Evolutionary conservation across 2,797 vertebrate species (phyloP).

Genomic region (Lithobates pipiens): DNA sequence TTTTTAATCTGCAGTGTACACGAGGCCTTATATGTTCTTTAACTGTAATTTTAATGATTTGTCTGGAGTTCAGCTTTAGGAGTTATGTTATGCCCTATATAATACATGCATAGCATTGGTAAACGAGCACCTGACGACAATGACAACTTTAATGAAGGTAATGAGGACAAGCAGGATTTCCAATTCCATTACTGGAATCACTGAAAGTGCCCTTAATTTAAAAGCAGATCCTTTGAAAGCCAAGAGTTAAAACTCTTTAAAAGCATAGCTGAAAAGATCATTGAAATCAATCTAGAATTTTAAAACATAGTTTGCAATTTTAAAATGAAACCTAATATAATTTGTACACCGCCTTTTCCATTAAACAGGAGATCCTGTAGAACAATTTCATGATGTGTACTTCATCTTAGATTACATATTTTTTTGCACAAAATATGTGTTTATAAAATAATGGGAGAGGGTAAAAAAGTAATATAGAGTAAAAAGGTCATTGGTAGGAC

Average conservation of each 20-base stretch:
- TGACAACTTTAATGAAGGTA: constrained; percentile 75
- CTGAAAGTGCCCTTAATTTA: constrained; percentile 68
- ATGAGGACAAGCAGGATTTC: constrained; percentile 76
- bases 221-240: constrained; percentile 63
- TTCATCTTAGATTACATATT: constrained; percentile 29
- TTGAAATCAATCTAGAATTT: constrained; percentile 69
- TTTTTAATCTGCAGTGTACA: too few relatives aligned
- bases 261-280: constrained; percentile 67
- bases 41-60: too few relatives aligned
- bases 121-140: constrained; percentile 72
- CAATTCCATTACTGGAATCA: constrained; percentile 75
- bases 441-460: constrained; percentile 28
- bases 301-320: constrained; percentile 72
- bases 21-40: too few relatives aligned
- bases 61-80: constrained; percentile 22
- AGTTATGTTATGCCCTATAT: constrained; percentile 61
- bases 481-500: constrained; percentile 33
- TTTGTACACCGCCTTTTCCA: constrained; percentile 66
- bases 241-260: constrained; percentile 67
- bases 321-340: constrained; percentile 71
- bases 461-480: neutral
- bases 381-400: constrained; percentile 54
- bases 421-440: constrained; percentile 31
- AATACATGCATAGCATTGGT: constrained; percentile 33
- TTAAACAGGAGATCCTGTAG: constrained; percentile 61